Conservation (phyloP, 2,888 invertebrate species). For the Willowsia nigromaculata region DNA sequence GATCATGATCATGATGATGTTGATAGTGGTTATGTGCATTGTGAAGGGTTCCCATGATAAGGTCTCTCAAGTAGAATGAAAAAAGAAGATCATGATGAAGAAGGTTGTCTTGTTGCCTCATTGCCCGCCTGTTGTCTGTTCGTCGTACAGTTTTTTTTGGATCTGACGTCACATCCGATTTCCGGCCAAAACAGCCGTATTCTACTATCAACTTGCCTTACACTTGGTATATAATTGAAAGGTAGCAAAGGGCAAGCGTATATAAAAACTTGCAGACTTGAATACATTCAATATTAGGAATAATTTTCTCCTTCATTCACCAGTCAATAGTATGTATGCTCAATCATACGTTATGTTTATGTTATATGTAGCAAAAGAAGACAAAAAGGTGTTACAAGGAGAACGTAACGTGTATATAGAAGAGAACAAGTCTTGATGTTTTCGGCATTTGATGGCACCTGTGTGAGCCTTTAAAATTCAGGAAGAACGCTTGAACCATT, state of each 20-base stretch:
- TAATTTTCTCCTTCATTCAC: conserved; percentile 49
- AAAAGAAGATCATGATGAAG: conserved; percentile 42
- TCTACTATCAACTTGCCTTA: too few species aligned
- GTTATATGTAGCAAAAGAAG: too few species aligned
- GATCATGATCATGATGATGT: not conserved
- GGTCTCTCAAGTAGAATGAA: conserved; percentile 24
- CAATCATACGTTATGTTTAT: not conserved
- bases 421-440: not conserved
- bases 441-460: not conserved
- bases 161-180: conserved; percentile 78
- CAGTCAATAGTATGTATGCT: not conserved
- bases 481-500: conserved; percentile 24
- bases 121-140: conserved; percentile 68
- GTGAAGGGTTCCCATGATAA: conserved; percentile 64
- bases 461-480: conserved; percentile 8
- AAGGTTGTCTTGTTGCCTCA: conserved; percentile 51
- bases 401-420: not conserved
- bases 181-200: conserved; percentile 69
- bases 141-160: conserved; percentile 37
- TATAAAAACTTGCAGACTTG: too few species aligned
- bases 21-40: conserved; percentile 4
- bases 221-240: too few species aligned
- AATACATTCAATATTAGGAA: not conserved
- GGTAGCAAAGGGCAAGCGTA: too few species aligned
- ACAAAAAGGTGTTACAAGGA: too few species aligned